Base-by-base conservation (phyloP, 1,140 invertebrate genomes). In the Semibalanus balanoides region DNA sequence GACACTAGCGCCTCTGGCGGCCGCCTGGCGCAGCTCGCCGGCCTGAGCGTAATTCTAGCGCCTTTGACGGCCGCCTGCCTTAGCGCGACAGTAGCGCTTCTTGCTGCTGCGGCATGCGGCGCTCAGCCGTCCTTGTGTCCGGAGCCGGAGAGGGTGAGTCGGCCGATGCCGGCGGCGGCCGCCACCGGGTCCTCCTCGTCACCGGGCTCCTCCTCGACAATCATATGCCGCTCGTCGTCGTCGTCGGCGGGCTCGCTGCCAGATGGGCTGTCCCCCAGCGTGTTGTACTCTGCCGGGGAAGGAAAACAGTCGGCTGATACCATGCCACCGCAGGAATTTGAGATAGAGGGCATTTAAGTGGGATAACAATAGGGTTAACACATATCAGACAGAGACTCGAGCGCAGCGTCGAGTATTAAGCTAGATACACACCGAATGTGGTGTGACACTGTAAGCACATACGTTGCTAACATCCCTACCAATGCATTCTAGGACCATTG, bases 121-220 rank as follows among this genome's bases (percentile, higher is more conserved):
- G 51, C 51, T 64, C 51, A 64, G 22, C 14, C 51, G 51, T 64
- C 22, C 51, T 64, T 64, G 14, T 40, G 35, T 17, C 35, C 35
- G 5, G 35, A 5, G 35, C 51, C 51, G 51, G 51, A 19, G 9
- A 64, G 70, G 22, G 28, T 72, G 70, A 72, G 70, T 3, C 28
- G 70, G 19, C 1, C 28, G 7, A 72, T 11, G n/a, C 28, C 70
- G 70, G 70, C 29, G 70, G 70, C 70, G 7, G 70, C n/a, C 70
- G 70, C 70, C 70, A 72, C 70, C 3, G 28, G n/a, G 0, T 72
- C n/a, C 28, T 72, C 70, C 70, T 72, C 70, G 29, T 29, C 70
- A n/a, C 70, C 70, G 70, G n/a, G 28, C 70, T 72, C 70, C 29
- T 72, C 70, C n/a, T 72, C 70, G 70, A 30, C 28, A 30, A 72